These are phyloP conservation scores for Dryas iulia DNA, from an alignment of 1,140 invertebrate species.

Conservation along the genomic window DNA sequence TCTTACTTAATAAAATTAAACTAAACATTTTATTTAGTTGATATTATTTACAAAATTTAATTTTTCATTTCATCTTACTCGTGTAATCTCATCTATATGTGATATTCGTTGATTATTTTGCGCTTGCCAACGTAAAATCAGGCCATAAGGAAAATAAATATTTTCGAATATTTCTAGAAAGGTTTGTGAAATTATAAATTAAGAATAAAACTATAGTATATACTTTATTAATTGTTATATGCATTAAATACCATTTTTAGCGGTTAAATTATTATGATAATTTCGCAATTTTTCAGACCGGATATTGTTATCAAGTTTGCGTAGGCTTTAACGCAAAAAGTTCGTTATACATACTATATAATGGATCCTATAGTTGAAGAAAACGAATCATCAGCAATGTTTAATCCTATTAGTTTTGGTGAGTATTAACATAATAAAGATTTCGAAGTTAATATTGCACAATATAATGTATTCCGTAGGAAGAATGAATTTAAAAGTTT, in stretches of 20 bases:
- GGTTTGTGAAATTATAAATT: background rate
- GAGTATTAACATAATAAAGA: slow-evolving; percentile 4
- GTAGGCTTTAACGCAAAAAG: background rate
- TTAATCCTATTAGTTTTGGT: slow-evolving; percentile 34
- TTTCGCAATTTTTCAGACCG: slow-evolving; percentile 14
- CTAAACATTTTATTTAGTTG: too few relatives aligned
- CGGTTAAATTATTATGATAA: background rate
- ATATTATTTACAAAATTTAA: too few relatives aligned
- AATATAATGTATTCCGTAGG: too few relatives aligned
- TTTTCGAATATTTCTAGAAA: background rate
- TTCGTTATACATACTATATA: slow-evolving; percentile 6
- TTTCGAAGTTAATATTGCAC: background rate
- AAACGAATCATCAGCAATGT: slow-evolving; percentile 14
- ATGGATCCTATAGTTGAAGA: slow-evolving; percentile 23
- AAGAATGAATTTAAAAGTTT: too few relatives aligned
- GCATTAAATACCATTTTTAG: too few relatives aligned
- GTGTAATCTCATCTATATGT: too few relatives aligned
- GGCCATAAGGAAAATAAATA: too few relatives aligned
- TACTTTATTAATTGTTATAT: background rate
- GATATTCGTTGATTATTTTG: too few relatives aligned
- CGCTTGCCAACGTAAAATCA: too few relatives aligned
- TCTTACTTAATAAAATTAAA: background rate
- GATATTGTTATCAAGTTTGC: slow-evolving; percentile 7
- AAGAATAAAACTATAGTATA: background rate
- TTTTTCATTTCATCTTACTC: too few relatives aligned